Conservation (phyloP, 2,113 vertebrate species). For the Carollia perspicillata region DNA sequence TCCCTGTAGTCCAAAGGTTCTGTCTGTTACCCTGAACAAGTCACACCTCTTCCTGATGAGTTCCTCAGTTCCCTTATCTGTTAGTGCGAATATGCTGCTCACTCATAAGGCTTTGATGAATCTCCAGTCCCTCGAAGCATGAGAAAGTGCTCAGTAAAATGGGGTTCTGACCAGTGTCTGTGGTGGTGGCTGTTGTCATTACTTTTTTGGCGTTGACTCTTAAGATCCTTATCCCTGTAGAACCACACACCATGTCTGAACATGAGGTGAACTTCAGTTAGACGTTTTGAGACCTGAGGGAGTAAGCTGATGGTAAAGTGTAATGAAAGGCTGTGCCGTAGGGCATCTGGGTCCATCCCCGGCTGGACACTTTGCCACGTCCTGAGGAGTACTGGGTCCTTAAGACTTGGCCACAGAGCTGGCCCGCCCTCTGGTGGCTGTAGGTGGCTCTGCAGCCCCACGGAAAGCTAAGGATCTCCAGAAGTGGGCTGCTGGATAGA, state of each 20-base stretch:
- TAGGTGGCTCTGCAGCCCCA: neutral
- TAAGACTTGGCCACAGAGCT: neutral
- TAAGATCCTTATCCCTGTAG: neutral
- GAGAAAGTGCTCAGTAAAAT: neutral
- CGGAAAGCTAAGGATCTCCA: neutral
- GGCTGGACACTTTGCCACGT: neutral
- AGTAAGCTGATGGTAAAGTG: neutral
- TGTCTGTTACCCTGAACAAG: neutral
- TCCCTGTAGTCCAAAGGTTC: neutral
- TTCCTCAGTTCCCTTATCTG: neutral
- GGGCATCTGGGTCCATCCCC: neutral
- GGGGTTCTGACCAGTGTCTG: neutral
- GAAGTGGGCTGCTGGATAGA: neutral
- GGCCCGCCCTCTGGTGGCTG: conserved; percentile 58
- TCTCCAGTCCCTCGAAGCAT: neutral
- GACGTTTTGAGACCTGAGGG: neutral
- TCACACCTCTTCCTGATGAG: neutral
- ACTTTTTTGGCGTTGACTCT: neutral
- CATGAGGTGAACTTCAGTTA: neutral
- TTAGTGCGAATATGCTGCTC: neutral
- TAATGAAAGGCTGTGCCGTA: fast-evolving
- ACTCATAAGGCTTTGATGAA: neutral
- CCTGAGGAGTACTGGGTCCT: neutral
- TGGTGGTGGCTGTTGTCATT: neutral
- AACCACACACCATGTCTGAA: neutral